phyloP scores from a whole-genome alignment of 2,113 vertebrate genomes.

The Dromiciops gliroides region DNA sequence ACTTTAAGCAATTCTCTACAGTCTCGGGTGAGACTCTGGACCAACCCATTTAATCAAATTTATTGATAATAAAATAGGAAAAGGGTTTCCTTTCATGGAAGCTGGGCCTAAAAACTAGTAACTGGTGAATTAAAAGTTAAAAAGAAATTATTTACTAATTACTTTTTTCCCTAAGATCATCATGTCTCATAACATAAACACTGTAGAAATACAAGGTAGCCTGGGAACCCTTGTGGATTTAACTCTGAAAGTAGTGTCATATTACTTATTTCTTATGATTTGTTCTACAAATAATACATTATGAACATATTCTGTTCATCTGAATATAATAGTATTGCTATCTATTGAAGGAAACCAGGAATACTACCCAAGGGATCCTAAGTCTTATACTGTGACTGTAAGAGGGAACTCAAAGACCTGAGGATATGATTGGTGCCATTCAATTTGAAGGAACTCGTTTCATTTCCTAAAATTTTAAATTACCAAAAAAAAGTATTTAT shows the following conservation, averaged over 20 bases:
- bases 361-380: background rate
- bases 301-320: background rate
- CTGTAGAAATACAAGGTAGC: background rate
- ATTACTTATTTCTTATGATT: background rate
- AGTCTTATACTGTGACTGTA: conserved; percentile 28
- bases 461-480: conserved; percentile 7
- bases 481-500: conserved; percentile 42
- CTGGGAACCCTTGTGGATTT: background rate
- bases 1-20: background rate
- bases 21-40: background rate
- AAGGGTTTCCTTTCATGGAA: no score
- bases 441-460: background rate
- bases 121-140: background rate
- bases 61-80: background rate
- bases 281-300: background rate
- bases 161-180: background rate
- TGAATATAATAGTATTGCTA: background rate
- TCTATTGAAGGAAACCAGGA: background rate
- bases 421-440: background rate
- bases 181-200: background rate
- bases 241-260: background rate
- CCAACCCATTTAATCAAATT: background rate
- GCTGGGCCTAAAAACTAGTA: background rate
- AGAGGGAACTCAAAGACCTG: background rate
- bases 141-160: background rate